phyloP scores from a whole-genome alignment of 64 coral and sea anemone genomes.

The Trachythela sp. region DNA sequence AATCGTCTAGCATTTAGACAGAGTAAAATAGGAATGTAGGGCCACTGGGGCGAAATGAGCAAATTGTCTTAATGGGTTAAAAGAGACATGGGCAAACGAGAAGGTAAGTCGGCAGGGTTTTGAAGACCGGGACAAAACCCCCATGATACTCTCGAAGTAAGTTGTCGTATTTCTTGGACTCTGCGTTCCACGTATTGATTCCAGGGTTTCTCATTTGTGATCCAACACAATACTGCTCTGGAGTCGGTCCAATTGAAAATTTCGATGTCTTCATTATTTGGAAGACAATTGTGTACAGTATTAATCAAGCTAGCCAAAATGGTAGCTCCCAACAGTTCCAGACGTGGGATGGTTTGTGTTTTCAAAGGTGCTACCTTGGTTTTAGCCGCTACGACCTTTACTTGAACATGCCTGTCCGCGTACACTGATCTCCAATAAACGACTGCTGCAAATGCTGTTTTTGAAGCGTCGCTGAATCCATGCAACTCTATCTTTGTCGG shows the following conservation, averaged over 20 bases:
- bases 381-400: too few relatives aligned
- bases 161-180: not conserved
- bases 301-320: not conserved
- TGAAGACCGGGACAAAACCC: not conserved
- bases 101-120: not conserved
- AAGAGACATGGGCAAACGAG: not conserved
- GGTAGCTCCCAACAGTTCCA: not conserved
- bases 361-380: too few relatives aligned
- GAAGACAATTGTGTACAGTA: not conserved
- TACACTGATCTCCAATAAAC: too few relatives aligned
- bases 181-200: not conserved
- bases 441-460: constrained; percentile 1
- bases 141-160: not conserved
- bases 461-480: constrained; percentile 33
- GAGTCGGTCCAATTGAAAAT: not conserved
- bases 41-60: too few relatives aligned
- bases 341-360: not conserved
- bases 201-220: too few relatives aligned
- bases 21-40: too few relatives aligned
- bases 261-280: not conserved
- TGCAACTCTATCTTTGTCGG: constrained; percentile 23
- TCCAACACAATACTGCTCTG: not conserved
- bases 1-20: too few relatives aligned
- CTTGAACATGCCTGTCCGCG: too few relatives aligned
- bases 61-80: too few relatives aligned